Base-by-base conservation (phyloP, 1,140 invertebrate species). In the Polypedilum pembai region DNA sequence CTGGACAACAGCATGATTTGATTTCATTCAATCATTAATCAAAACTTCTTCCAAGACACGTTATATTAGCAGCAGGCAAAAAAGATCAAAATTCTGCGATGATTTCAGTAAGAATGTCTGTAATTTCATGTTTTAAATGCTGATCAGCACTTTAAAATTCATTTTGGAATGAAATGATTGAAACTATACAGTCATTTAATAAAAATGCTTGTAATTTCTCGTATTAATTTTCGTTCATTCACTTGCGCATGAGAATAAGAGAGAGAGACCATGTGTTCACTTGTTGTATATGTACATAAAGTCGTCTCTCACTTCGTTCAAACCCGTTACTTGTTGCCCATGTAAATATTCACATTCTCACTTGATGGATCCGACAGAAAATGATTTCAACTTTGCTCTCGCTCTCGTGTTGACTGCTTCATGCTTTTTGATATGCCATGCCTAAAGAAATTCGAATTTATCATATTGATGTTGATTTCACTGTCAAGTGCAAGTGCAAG, bases 181-280 rank as follows among this genome's bases (percentile, higher is more conserved):
- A 69, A 69, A 69, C 65, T 69, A 69, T 21, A 20, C 65, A 69
- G 65, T 69, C 65, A 69, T 69, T 69, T 21, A 18, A 69, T 69
- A 69, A 69, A 69, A 69, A 69, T 69, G 65, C 65, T 69, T 69
- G 65, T 69, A 69, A 69, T 69, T 69, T 69, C 65, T 69, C 65
- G 65, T 69, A 69, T 69, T 69, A 69, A 69, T 69, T 69, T 21
- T 69, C 65, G 65, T 69, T 69, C 65, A 69, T 69, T 69, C 65
- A 69, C 65, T 69, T 69, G 65, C 45, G 45, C n/a, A 12, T n/a
- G n/a, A 12, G 45, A 56, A 12, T 15, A 56, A 56, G 12, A 56
- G 45, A 56, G 12, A 10, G 45, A 18, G 65, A 69, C 20, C 65
- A 69, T 69, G 65, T 69, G 65, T 69, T 69, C 17, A 20, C 20